Percentiles rank a stretch among this genome's conserved stretches.
These are phyloP conservation scores for Heterochromis multidens DNA, from an alignment of 2,113 vertebrate genomes.

Conservation along the genomic window DNA sequence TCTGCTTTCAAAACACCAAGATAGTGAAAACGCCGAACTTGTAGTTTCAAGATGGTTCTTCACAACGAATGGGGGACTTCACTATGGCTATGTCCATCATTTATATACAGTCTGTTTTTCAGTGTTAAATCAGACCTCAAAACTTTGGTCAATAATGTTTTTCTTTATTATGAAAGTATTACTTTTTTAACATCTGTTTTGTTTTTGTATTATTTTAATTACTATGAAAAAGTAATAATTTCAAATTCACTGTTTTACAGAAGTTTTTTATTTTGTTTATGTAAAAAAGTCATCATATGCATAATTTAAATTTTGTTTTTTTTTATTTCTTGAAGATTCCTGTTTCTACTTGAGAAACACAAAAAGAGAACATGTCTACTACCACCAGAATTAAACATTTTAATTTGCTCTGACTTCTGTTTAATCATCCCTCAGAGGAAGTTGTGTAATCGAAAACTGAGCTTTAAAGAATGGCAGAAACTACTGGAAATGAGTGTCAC, in stretches of 20 bases:
- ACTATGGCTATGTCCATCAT: too few relatives aligned
- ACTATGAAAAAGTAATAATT: background rate
- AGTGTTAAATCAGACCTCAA: too few relatives aligned
- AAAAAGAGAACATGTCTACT: background rate
- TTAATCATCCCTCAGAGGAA: background rate
- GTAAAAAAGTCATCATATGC: background rate
- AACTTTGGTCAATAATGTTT: background rate
- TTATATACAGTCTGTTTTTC: background rate
- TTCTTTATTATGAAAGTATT: accelerated
- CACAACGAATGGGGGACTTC: too few relatives aligned
- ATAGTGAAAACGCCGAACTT: too few relatives aligned
- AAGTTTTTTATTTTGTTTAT: background rate
- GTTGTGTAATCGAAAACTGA: background rate
- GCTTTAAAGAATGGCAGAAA: background rate
- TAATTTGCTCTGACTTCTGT: background rate
- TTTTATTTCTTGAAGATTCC: background rate
- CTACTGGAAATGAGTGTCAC: background rate
- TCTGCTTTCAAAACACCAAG: too few relatives aligned
- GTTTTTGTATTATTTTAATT: background rate
- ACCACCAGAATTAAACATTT: background rate
- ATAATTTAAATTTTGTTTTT: background rate
- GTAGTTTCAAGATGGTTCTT: background rate
- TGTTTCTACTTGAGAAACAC: background rate
- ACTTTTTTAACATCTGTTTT: background rate
- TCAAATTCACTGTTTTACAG: accelerated